Conservation (phyloP, 2,888 invertebrate genomes). For the Microctonus hyperodae region DNA sequence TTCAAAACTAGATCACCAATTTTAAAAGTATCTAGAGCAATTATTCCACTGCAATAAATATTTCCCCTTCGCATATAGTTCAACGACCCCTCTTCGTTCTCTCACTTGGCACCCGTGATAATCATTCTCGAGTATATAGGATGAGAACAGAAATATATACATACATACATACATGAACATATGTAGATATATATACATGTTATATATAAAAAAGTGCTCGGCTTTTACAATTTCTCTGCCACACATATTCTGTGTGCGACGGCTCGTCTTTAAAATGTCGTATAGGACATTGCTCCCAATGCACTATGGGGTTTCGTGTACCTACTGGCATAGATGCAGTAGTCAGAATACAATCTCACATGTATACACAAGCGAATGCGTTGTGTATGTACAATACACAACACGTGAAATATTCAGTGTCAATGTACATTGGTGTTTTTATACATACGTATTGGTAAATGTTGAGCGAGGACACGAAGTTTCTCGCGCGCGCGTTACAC, state of each 20-base stretch:
- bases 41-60: conserved; percentile 14
- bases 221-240: conserved; percentile 5
- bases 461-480: conserved; percentile 42
- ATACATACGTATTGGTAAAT: conserved; percentile 36
- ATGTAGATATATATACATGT: not conserved
- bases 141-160: not conserved
- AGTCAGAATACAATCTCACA: conserved; percentile 58
- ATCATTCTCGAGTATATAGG: conserved; percentile 17
- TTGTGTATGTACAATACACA: conserved; percentile 15
- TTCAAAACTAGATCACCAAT: not conserved
- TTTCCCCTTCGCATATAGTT: conserved; percentile 11
- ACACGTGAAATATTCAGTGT: too few relatives aligned
- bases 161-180: not conserved
- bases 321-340: conserved; percentile 63
- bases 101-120: conserved; percentile 24
- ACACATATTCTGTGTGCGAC: conserved; percentile 23
- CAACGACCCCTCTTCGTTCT: conserved; percentile 26
- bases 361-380: conserved; percentile 30
- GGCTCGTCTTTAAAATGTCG: conserved; percentile 56
- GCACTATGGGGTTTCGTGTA: conserved; percentile 55
- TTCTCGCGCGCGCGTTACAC: conserved; percentile 48
- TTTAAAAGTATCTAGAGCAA: conserved; percentile 3
- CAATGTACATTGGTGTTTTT: conserved; percentile 10
- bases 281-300: conserved; percentile 58
- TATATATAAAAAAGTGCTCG: not conserved